phyloP scores from a whole-genome alignment of 2,113 vertebrate species.

The Xenopus laevis region DNA sequence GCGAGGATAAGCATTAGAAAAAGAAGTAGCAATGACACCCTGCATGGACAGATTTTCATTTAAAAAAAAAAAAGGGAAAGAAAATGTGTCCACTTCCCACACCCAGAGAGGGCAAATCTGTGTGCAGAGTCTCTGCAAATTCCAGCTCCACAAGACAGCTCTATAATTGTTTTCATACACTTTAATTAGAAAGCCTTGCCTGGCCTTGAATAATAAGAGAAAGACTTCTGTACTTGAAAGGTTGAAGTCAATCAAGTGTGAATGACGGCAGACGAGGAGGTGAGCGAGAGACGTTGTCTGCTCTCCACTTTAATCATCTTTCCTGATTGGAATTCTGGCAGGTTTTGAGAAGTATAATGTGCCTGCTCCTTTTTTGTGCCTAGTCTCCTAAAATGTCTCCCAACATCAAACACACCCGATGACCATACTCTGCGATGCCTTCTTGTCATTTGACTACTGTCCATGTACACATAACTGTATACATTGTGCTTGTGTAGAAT shows the following conservation, averaged over 20 bases:
- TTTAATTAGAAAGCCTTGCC: constrained; percentile 86
- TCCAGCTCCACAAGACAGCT: constrained; percentile 68
- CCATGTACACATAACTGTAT: neutral
- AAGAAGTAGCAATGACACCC: constrained; percentile 1
- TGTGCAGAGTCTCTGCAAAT: constrained; percentile 31
- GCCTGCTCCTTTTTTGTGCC: constrained; percentile 24
- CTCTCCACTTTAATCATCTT: constrained; percentile 85
- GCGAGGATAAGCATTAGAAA: neutral
- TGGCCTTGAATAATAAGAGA: constrained; percentile 85
- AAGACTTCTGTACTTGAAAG: constrained; percentile 82
- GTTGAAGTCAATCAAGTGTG: constrained; percentile 90
- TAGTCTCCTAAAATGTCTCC: constrained; percentile 28
- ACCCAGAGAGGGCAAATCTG: constrained; percentile 40
- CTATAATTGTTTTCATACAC: constrained; percentile 83
- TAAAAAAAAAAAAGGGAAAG: constrained; percentile 23
- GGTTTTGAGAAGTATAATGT: constrained; percentile 51
- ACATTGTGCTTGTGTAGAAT: too few species aligned
- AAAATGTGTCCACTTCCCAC: constrained; percentile 28
- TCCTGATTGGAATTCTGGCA: constrained; percentile 84
- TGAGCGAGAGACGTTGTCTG: constrained; percentile 81
- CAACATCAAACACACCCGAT: constrained; percentile 22
- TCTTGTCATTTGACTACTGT: too few species aligned
- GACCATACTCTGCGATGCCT: neutral
- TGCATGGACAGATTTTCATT: constrained; percentile 23
- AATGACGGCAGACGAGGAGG: constrained; percentile 76